These are phyloP conservation scores for Oostethus manadensis DNA, from an alignment of 2,113 vertebrate species.

Conservation along the genomic window DNA sequence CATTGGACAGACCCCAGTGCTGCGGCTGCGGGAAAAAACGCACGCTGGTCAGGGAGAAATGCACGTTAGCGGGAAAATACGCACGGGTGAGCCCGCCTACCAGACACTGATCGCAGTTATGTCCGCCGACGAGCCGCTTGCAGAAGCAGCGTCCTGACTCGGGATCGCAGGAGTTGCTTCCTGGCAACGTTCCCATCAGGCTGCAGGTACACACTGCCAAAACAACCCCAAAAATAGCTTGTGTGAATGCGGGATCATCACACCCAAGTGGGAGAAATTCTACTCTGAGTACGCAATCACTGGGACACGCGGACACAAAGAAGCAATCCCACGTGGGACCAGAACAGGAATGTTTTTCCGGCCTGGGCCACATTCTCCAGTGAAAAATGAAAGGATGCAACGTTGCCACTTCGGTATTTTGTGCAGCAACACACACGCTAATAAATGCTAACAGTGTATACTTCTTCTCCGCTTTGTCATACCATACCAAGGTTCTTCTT, in stretches of 20 bases:
- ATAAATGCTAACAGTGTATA: too few species aligned
- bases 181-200: slow-evolving; percentile 82
- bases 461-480: too few species aligned
- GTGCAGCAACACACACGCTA: too few species aligned
- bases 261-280: not conserved
- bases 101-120: slow-evolving; percentile 82
- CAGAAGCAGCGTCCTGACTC: slow-evolving; percentile 87
- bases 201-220: slow-evolving; percentile 85
- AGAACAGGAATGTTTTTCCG: too few species aligned
- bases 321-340: too few species aligned
- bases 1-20: slow-evolving; percentile 91
- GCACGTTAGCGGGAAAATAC: not conserved
- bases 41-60: not conserved
- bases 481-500: too few species aligned
- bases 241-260: not conserved
- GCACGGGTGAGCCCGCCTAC: slow-evolving; percentile 55
- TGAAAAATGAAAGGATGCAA: too few species aligned
- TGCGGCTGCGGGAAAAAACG: slow-evolving; percentile 71
- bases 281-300: not conserved
- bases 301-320: not conserved
- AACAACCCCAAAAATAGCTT: slow-evolving; percentile 12
- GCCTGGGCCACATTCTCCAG: too few species aligned
- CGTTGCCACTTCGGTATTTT: too few species aligned
- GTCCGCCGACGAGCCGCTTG: slow-evolving; percentile 87
- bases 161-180: slow-evolving; percentile 82